Evolutionary conservation across 1,140 invertebrate genomes (phyloP).

Genomic region (Mylabris phalerata): DNA sequence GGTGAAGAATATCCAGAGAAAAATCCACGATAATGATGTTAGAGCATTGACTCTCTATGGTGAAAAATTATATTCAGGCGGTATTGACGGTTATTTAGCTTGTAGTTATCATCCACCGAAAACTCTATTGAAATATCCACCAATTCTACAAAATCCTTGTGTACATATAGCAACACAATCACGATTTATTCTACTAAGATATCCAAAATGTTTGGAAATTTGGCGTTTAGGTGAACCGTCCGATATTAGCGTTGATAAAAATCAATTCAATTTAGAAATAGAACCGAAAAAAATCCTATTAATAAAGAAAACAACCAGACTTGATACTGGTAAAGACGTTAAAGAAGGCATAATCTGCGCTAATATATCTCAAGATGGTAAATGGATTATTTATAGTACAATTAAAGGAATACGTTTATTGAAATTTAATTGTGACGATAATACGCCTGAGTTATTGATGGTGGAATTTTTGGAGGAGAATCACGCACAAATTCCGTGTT

Average conservation of each 20-base stretch:
- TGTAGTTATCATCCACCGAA: conserved; percentile 58
- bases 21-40: conserved; percentile 80
- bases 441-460: conserved; percentile 40
- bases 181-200: conserved; percentile 61
- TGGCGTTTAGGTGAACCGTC: conserved; percentile 42
- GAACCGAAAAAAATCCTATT: conserved; percentile 60
- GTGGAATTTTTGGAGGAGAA: conserved; percentile 42
- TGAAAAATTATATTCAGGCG: conserved; percentile 68
- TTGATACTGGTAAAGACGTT: conserved; percentile 45
- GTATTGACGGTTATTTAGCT: conserved; percentile 68
- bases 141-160: conserved; percentile 55
- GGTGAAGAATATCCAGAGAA: conserved; percentile 71
- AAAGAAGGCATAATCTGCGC: conserved; percentile 58
- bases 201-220: conserved; percentile 57
- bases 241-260: not conserved
- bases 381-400: conserved; percentile 69
- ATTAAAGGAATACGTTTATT: conserved; percentile 57
- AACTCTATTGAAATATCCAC: conserved; percentile 62
- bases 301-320: conserved; percentile 39
- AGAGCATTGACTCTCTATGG: conserved; percentile 57
- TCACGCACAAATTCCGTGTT: conserved; percentile 35
- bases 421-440: conserved; percentile 49
- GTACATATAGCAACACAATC: conserved; percentile 52
- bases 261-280: conserved; percentile 33
- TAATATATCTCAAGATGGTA: conserved; percentile 59